These are phyloP conservation scores for Magallana angulata DNA, from an alignment of 1,140 invertebrate species.

Conservation along the genomic window DNA sequence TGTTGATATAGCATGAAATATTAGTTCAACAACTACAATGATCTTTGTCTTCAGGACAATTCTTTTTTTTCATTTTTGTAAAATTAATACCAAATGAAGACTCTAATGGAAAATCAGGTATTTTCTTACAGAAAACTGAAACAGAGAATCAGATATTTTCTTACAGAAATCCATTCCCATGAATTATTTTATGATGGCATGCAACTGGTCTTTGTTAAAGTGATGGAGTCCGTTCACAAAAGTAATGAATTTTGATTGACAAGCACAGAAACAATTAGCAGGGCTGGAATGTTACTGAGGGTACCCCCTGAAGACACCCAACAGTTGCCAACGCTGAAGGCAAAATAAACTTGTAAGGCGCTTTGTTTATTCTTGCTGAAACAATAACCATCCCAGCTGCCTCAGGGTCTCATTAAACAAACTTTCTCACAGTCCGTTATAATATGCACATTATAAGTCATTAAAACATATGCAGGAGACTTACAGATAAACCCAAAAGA, in stretches of 20 bases:
- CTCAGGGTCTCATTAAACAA: slow-evolving; percentile 25
- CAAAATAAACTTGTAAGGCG: slow-evolving; percentile 30
- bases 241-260: slow-evolving; percentile 34
- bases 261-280: slow-evolving; percentile 38
- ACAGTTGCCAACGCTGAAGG: slow-evolving; percentile 27
- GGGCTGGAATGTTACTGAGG: slow-evolving; percentile 7
- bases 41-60: no score
- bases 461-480: slow-evolving; percentile 27
- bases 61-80: no score
- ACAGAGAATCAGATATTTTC: no score
- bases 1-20: no score
- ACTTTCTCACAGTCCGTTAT: slow-evolving; percentile 35
- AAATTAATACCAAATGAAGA: no score
- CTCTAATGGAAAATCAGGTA: no score
- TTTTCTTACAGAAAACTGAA: no score
- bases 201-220: neutral
- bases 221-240: neutral
- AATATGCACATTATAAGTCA: slow-evolving; percentile 36
- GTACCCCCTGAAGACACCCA: slow-evolving; percentile 33
- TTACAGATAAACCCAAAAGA: slow-evolving; percentile 17
- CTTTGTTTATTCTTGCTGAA: slow-evolving; percentile 43
- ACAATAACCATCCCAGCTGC: slow-evolving; percentile 38
- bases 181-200: no score
- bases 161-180: no score
- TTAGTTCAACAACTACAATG: no score